phyloP scores from a whole-genome alignment of 2,113 vertebrate species.

The Psephotus haematonotus region DNA sequence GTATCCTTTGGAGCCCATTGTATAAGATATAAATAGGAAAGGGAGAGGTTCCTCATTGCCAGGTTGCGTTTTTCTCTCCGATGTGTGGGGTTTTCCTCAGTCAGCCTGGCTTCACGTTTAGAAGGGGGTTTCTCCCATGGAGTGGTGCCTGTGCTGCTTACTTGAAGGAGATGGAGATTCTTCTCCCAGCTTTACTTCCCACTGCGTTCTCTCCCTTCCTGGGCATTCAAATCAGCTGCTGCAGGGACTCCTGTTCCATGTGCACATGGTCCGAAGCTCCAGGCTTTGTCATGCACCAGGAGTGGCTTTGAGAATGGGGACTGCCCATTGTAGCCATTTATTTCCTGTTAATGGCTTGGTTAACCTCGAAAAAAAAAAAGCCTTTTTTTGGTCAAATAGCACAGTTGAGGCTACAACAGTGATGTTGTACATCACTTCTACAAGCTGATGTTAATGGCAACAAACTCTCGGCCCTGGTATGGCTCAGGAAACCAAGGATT shows the following conservation, averaged over 20 bases:
- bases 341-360: not conserved
- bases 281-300: not conserved
- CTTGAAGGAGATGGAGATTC: not conserved
- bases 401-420: not conserved
- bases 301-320: not conserved
- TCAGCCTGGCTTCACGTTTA: not conserved
- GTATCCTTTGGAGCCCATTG: constrained; percentile 84
- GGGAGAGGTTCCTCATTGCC: not conserved
- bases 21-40: not conserved
- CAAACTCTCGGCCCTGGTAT: not conserved
- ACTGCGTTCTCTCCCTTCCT: not conserved
- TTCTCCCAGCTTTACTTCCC: not conserved
- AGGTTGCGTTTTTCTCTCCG: not conserved
- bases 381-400: not conserved
- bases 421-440: not conserved
- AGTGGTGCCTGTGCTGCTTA: not conserved
- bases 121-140: not conserved
- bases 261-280: rapidly evolving
- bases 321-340: not conserved
- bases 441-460: not conserved
- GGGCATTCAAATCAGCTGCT: not conserved
- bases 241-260: not conserved
- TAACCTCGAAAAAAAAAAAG: not conserved
- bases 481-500: not conserved
- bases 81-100: not conserved